A percentile compares a stretch with the other conserved stretches of the same genome.
These are phyloP conservation scores for Lasius fuliginosus DNA, from an alignment of 2,888 invertebrate genomes.

Conservation along the genomic window DNA sequence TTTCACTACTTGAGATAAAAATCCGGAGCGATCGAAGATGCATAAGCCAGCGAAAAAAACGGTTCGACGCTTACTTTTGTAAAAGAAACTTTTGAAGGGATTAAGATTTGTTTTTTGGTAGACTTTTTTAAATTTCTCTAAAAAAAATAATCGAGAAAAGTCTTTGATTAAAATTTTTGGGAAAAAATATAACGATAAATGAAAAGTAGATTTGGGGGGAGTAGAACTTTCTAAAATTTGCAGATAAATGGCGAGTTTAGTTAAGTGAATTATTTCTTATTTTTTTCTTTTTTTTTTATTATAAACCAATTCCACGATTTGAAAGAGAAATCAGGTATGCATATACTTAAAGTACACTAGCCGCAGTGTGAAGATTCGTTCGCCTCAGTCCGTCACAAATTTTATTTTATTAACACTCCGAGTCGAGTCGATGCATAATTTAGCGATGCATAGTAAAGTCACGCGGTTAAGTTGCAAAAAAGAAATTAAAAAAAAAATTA, in stretches of 20 bases:
- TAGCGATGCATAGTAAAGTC: neutral
- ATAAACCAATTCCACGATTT: neutral
- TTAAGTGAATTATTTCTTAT: neutral
- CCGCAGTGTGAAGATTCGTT: slow-evolving; percentile 84
- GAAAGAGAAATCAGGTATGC: slow-evolving; percentile 14
- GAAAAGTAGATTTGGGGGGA: neutral
- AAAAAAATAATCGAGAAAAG: neutral
- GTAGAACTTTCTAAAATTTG: neutral
- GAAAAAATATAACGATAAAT: neutral
- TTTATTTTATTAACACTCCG: slow-evolving; percentile 80
- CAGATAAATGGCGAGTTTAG: neutral
- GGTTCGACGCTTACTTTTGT: neutral
- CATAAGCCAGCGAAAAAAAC: neutral
- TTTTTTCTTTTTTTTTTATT: neutral
- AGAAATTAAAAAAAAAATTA: neutral
- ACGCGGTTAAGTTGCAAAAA: neutral
- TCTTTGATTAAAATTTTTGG: neutral
- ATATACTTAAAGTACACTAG: slow-evolving; percentile 70
- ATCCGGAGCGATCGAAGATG: slow-evolving; percentile 17
- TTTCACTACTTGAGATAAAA: neutral
- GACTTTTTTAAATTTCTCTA: neutral
- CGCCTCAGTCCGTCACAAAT: slow-evolving; percentile 84
- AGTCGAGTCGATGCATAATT: slow-evolving; percentile 72
- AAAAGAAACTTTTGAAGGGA: neutral
- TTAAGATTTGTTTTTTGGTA: neutral